Percentiles rank a stretch among this genome's conserved stretches.
Evolutionary conservation across 37 sponge, comb jelly and placozoan species (phyloP).

Genomic region (Spongilla lacustris): DNA sequence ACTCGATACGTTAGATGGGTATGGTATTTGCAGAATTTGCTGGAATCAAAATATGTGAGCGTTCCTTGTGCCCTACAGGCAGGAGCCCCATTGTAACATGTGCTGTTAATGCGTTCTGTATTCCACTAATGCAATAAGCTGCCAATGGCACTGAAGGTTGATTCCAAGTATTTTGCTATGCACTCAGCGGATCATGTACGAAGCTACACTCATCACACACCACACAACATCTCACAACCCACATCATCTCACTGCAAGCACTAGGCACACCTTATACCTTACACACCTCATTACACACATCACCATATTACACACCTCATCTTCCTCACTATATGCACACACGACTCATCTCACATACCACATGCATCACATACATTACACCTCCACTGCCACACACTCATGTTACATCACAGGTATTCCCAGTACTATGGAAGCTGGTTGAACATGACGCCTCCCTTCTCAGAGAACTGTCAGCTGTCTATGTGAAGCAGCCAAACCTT

Average conservation of each 20-base stretch:
- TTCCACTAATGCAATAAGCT: constrained; percentile 13
- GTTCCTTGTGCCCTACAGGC: constrained; percentile 5
- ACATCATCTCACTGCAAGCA: too few species aligned
- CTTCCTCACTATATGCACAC: too few species aligned
- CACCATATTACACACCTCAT: too few species aligned
- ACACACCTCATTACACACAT: too few species aligned
- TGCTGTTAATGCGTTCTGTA: background rate
- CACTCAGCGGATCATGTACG: constrained; percentile 59
- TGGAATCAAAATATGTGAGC: too few species aligned
- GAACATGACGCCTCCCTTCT: constrained; percentile 6
- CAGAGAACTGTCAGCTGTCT: constrained; percentile 33
- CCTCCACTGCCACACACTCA: too few species aligned
- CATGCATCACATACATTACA: too few species aligned
- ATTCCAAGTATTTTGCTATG: constrained; percentile 41
- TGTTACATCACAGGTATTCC: constrained; percentile 56
- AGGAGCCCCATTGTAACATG: background rate
- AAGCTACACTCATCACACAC: background rate
- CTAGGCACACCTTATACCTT: too few species aligned
- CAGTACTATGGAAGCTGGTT: constrained; percentile 47
- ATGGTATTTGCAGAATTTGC: background rate
- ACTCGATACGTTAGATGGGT: constrained; percentile 58
- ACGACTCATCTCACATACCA: background rate
- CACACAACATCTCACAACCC: background rate
- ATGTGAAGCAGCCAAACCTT: constrained; percentile 3
- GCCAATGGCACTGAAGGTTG: constrained; percentile 17